Conservation (phyloP, 2,797 vertebrate species). For the Lepilemur septentrionalis region DNA sequence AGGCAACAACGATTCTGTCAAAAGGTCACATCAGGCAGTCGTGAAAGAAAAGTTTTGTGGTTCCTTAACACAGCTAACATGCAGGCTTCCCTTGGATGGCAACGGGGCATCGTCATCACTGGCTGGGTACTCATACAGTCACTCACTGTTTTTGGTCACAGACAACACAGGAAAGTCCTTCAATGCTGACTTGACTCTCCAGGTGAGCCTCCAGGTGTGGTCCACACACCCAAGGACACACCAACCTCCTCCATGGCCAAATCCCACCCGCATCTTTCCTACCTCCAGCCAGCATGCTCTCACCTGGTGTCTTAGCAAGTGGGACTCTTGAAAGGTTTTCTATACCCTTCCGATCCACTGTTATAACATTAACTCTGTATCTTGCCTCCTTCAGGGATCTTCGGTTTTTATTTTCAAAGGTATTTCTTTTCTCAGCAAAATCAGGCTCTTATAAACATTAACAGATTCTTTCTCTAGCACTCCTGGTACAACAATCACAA, state of each 20-base stretch:
- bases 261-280: background rate
- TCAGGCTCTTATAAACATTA: background rate
- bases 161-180: background rate
- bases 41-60: background rate
- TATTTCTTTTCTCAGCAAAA: background rate
- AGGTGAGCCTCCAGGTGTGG: background rate
- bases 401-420: background rate
- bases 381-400: background rate
- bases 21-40: background rate
- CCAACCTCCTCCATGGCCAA: background rate
- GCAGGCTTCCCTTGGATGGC: background rate
- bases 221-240: background rate
- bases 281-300: background rate
- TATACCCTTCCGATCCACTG: background rate
- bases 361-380: background rate
- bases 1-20: background rate
- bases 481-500: background rate
- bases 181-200: background rate
- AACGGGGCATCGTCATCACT: background rate
- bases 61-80: background rate
- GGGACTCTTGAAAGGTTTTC: background rate
- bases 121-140: too few species aligned
- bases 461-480: background rate
- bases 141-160: background rate
- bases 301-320: background rate